These are phyloP conservation scores for Spicauda simplicius DNA, from an alignment of 2,888 invertebrate genomes.

Conservation along the genomic window DNA sequence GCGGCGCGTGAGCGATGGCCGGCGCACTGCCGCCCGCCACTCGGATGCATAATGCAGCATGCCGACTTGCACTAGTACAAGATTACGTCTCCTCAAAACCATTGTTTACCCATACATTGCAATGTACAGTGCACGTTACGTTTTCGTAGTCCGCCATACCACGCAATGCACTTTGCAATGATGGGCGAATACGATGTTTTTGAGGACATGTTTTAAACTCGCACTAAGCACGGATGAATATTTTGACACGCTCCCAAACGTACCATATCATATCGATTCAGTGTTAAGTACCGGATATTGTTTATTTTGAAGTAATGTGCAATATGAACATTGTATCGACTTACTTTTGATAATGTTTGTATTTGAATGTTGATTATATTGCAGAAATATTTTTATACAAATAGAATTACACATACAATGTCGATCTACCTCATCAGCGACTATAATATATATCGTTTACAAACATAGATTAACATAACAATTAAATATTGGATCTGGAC, in stretches of 20 bases:
- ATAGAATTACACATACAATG: slow-evolving; percentile 72
- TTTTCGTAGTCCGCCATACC: no score
- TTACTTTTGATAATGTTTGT: slow-evolving; percentile 82
- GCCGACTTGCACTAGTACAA: no score
- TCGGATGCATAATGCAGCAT: slow-evolving; percentile 5
- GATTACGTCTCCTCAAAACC: no score
- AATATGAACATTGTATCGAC: slow-evolving; percentile 75
- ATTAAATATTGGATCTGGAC: slow-evolving; percentile 26
- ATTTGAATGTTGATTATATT: slow-evolving; percentile 83
- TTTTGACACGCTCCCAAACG: slow-evolving; percentile 47
- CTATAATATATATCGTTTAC: slow-evolving; percentile 46
- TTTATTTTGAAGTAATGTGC: slow-evolving; percentile 63
- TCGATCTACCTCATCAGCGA: slow-evolving; percentile 80
- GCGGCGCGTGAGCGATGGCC: slow-evolving; percentile 10
- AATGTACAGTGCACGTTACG: no score
- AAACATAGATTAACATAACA: slow-evolving; percentile 14
- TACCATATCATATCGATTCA: slow-evolving; percentile 59
- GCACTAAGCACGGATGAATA: slow-evolving; percentile 48
- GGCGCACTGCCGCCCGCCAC: background rate
- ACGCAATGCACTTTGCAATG: no score
- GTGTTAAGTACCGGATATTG: slow-evolving; percentile 53
- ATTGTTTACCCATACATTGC: no score
- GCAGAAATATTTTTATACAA: slow-evolving; percentile 84
- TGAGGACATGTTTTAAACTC: no score
- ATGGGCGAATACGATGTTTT: no score